Base-by-base conservation (phyloP, 1,140 invertebrate genomes). In the Lepidotrigona ventralis region DNA sequence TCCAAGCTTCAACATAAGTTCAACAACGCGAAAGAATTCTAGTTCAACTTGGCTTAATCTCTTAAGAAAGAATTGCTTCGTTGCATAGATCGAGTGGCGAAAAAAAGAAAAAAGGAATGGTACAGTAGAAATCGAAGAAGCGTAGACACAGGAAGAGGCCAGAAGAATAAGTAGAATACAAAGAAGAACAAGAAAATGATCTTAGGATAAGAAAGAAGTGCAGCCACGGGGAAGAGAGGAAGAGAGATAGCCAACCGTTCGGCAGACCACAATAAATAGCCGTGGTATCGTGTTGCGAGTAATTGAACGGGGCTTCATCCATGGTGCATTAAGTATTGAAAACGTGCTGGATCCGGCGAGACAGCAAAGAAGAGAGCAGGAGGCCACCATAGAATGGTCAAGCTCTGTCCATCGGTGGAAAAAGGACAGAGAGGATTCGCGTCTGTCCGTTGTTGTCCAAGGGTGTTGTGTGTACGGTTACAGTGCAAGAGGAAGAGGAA, bases 221-320 rank as follows among this genome's bases (percentile, higher is more conserved):
- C 66, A 75, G 79, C 39, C 70, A 71, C 64, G 81, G 79, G 82
- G 69, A 64, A 86, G 68, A 73, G 70, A 46, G 53, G 14, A 46
- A 82, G 17, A 66, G 76, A 71, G 85, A 84, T 39, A 53, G 64
- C 64, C 53, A 64, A 90, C 79, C 89, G 87, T 91, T 71, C 85
- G 88, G 90, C 90, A 90, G 88, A 93, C 91, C 91, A 90, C 91
- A 92, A 92, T 92, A 92, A 93, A 92, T 92, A 92, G 89, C 91
- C 87, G 88, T 85, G 91, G 86, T 93, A 93, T 93, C 91, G 90
- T 91, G 91, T 93, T 92, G 91, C 91, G 90, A 92, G 91, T 92
- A 93, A 92, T 93, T 91, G 91, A 92, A 92, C 91, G 91, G 88
- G 70, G 86, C 87, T 91, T 91, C 90, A 91, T 92, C 87, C 88